phyloP scores from a whole-genome alignment of 2,113 vertebrate species.

The Seriola rivoliana region DNA sequence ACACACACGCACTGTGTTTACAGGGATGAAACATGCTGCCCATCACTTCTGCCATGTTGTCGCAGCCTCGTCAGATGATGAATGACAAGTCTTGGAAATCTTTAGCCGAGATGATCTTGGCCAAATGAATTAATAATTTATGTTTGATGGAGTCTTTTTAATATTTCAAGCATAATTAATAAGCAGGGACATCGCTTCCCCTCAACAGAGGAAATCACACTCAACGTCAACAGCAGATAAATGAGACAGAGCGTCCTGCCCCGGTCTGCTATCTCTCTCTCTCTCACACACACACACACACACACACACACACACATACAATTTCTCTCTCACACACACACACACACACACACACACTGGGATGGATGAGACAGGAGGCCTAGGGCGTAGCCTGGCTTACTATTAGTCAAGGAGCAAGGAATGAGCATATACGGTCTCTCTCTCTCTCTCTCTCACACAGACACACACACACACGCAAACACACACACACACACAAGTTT shows the following conservation, averaged over 20 bases:
- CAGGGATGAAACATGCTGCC: constrained; percentile 52
- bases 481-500: constrained; percentile 28
- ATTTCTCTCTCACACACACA: not conserved
- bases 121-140: constrained; percentile 85
- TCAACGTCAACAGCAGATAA: constrained; percentile 78
- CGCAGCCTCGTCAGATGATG: constrained; percentile 71
- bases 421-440: constrained; percentile 21
- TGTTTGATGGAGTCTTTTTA: constrained; percentile 84
- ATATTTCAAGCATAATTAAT: constrained; percentile 87
- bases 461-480: constrained; percentile 14
- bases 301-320: not conserved
- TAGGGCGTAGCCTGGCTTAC: constrained; percentile 49
- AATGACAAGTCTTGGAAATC: constrained; percentile 78
- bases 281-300: not conserved
- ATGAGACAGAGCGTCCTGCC: constrained; percentile 63
- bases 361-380: constrained; percentile 57
- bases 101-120: constrained; percentile 80
- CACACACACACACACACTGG: not conserved
- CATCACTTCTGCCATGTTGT: constrained; percentile 35
- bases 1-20: constrained; percentile 65
- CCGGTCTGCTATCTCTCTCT: constrained; percentile 16
- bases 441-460: not conserved
- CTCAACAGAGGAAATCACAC: constrained; percentile 71
- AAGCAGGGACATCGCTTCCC: constrained; percentile 71
- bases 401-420: constrained; percentile 64